Evolutionary conservation across 2,113 vertebrate species (phyloP).

Genomic region (Grantiella picta): DNA sequence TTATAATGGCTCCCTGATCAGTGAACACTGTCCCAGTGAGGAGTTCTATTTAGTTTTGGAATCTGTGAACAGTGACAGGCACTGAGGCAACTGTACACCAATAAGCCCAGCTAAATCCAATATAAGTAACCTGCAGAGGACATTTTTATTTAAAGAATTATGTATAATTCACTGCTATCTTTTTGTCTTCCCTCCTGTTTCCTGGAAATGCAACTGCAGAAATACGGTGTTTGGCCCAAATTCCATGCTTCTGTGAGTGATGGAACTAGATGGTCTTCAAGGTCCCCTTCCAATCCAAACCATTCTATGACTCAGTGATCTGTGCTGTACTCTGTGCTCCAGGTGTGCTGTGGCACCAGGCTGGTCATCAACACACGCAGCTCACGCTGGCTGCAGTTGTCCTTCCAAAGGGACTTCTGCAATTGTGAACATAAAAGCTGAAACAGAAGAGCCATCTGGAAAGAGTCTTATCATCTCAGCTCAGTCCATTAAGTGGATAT

Average conservation of each 20-base stretch:
- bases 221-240: neutral
- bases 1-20: neutral
- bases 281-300: neutral
- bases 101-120: neutral
- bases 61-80: neutral
- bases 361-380: neutral
- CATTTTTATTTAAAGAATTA: neutral
- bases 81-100: neutral
- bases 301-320: neutral
- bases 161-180: neutral
- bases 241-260: neutral
- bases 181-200: neutral
- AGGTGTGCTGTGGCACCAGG: neutral
- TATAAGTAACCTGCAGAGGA: neutral
- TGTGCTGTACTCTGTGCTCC: neutral
- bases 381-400: neutral
- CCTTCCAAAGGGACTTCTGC: neutral
- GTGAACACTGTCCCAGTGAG: neutral
- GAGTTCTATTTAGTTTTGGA: neutral
- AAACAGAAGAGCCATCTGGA: neutral
- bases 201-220: neutral
- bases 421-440: neutral
- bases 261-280: neutral
- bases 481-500: neutral
- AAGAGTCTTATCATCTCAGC: neutral